Evolutionary conservation across 2,113 vertebrate genomes (phyloP).

Genomic region (Cranoglanis bouderius): DNA sequence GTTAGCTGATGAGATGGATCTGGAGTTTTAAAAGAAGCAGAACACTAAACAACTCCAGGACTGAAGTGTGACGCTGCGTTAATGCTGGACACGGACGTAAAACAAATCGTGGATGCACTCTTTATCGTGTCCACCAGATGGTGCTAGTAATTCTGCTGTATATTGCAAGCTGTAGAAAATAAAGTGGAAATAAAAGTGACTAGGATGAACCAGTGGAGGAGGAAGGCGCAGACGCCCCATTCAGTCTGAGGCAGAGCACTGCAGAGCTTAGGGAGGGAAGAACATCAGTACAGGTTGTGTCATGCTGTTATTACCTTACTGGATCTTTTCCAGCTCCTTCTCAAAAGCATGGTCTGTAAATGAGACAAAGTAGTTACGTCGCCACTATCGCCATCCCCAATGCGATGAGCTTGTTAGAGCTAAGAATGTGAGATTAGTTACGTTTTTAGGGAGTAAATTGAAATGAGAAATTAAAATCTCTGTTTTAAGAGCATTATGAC

Average conservation of each 20-base stretch:
- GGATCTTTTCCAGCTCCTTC: constrained; percentile 99
- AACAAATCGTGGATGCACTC: background rate
- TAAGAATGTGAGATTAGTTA: constrained; percentile 28
- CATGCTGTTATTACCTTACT: constrained; percentile 98
- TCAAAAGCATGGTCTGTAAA: constrained; percentile 98
- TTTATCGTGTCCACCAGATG: constrained; percentile 16
- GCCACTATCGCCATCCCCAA: constrained; percentile 71
- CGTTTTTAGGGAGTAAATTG: constrained; percentile 14
- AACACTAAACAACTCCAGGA: background rate
- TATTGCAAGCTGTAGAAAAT: constrained; percentile 73
- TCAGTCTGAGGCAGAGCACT: constrained; percentile 59
- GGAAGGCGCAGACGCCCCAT: constrained; percentile 46
- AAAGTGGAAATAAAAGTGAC: constrained; percentile 53
- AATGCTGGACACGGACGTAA: background rate
- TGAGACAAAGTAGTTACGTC: constrained; percentile 92
- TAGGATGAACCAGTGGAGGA: constrained; percentile 44
- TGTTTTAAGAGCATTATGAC: constrained; percentile 13
- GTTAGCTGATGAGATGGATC: constrained; percentile 2
- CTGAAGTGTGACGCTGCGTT: background rate
- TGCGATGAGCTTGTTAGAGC: constrained; percentile 41
- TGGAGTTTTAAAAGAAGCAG: background rate
- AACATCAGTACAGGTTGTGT: constrained; percentile 49
- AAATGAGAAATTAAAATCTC: background rate
- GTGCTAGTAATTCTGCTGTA: constrained; percentile 29
- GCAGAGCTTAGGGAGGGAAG: constrained; percentile 58